Base-by-base conservation (phyloP, 2,113 vertebrate genomes). In the Tauraco erythrolophus region DNA sequence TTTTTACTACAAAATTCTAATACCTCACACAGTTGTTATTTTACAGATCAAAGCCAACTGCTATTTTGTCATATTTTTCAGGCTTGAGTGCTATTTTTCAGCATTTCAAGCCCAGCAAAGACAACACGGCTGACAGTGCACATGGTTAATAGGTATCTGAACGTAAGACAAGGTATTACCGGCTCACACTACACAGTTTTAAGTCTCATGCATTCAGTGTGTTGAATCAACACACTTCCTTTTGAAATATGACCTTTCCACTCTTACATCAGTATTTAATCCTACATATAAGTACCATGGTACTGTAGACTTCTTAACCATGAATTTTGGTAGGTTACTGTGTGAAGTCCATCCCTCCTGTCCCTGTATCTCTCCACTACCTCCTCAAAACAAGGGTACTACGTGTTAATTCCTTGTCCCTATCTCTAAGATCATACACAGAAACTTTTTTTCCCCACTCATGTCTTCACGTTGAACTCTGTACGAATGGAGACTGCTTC, bases 41-140 rank as follows among this genome's bases (percentile, higher is more conserved):
- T 75, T 62, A 62, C 14, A 90, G 70, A 75, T 91, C 89, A 89
- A 91, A 89, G 64, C 39, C 21, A 53, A 11, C 75, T 53, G 30
- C 41, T 56, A 7, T 84, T 86, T 41, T 45, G 24, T 41, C 22
- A 13, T 37, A 11, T 14, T 77, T 85, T 76, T 64, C 31, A 69
- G 60, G 27, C 19, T 27, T 14, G 9, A 76, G 56, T 25, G 30
- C 19, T 39, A 30, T 65, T 81, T 89, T 77, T n/a, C 68, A 48
- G 53, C 30, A 7, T 14, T 75, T 74, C n/a, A 41, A 78, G 66
- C 48, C 33, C 48, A 37, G 39, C 53, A 57, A 61, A 77, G 62
- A 66, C 31, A 76, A 15, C 27, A 57, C 19, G 61, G n/a, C 37
- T 46, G 48, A 53, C 57, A 57, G 51, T 6, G 14, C 18, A 60